Evolutionary conservation across 1,140 invertebrate species (phyloP).

Genomic region (Eupristina koningsbergeri): DNA sequence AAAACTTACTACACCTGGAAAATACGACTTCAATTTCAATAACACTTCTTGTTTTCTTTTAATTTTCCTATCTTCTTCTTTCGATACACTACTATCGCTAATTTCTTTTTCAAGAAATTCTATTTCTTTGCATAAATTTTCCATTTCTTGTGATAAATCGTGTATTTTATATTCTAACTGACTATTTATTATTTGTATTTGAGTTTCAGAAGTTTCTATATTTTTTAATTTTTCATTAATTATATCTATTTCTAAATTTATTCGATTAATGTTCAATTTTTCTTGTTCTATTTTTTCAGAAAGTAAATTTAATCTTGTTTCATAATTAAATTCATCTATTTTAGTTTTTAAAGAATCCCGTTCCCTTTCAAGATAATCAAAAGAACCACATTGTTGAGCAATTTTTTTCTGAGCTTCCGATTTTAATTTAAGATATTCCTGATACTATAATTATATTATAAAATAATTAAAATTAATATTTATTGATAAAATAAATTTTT

Average conservation of each 20-base stretch:
- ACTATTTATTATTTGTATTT: slow-evolving; percentile 89
- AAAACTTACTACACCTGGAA: slow-evolving; percentile 85
- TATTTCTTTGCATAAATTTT: slow-evolving; percentile 83
- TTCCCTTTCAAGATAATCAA: slow-evolving; percentile 91
- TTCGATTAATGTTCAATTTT: slow-evolving; percentile 67
- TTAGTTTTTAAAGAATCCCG: slow-evolving; percentile 93
- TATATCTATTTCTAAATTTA: not conserved
- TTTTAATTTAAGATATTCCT: slow-evolving; percentile 93
- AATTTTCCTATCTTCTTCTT: not conserved
- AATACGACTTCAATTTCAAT: slow-evolving; percentile 93
- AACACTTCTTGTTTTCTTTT: slow-evolving; percentile 93
- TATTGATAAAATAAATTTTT: not conserved
- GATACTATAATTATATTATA: slow-evolving; percentile 75
- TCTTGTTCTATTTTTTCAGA: slow-evolving; percentile 86
- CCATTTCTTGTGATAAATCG: slow-evolving; percentile 74
- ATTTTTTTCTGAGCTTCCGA: slow-evolving; percentile 90
- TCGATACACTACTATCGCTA: not conserved
- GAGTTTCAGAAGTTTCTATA: slow-evolving; percentile 81
- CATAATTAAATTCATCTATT: slow-evolving; percentile 81
- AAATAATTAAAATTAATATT: not conserved
- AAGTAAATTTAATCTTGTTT: slow-evolving; percentile 84
- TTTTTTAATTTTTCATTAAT: slow-evolving; percentile 19
- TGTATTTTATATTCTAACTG: slow-evolving; percentile 72
- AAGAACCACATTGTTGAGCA: slow-evolving; percentile 84
- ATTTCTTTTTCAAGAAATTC: slow-evolving; percentile 3